Conservation (phyloP, 64 coral and sea anemone genomes). For the Dendronephthya gigantea region DNA sequence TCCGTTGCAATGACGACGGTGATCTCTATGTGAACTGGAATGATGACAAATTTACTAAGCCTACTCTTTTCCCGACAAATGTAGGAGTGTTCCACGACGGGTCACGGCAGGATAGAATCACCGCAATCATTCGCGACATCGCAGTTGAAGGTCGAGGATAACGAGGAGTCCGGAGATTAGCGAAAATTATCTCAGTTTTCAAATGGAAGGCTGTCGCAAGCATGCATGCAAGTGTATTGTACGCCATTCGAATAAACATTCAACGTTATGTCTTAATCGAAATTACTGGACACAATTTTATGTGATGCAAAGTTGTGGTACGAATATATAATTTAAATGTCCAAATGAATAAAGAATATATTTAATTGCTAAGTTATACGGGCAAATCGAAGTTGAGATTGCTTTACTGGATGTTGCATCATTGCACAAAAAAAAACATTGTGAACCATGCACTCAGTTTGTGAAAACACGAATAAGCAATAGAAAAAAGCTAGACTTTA, state of each 20-base stretch:
- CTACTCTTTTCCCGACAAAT: not conserved
- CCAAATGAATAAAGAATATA: not conserved
- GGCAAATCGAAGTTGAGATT: not conserved
- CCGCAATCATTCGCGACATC: not conserved
- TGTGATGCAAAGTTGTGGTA: not conserved
- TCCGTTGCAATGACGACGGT: too few species aligned
- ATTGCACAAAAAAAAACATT: too few species aligned
- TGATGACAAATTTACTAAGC: too few species aligned
- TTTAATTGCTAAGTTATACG: not conserved
- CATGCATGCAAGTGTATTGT: too few species aligned
- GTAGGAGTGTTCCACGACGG: not conserved
- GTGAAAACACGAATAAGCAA: too few species aligned
- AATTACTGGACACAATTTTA: not conserved
- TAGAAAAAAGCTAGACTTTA: too few species aligned
- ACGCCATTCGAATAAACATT: too few species aligned
- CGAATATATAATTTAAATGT: not conserved
- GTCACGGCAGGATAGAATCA: not conserved
- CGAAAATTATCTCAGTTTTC: not conserved
- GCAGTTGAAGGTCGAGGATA: not conserved
- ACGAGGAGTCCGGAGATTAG: not conserved
- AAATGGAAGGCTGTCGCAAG: not conserved
- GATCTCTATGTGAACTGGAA: too few species aligned
- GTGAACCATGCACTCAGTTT: too few species aligned
- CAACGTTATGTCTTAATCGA: too few species aligned
- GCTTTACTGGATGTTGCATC: too few species aligned